Percentiles rank a stretch among this genome's conserved stretches.
Evolutionary conservation across 1,140 invertebrate genomes (phyloP).

Genomic region (Bombus pascuorum): DNA sequence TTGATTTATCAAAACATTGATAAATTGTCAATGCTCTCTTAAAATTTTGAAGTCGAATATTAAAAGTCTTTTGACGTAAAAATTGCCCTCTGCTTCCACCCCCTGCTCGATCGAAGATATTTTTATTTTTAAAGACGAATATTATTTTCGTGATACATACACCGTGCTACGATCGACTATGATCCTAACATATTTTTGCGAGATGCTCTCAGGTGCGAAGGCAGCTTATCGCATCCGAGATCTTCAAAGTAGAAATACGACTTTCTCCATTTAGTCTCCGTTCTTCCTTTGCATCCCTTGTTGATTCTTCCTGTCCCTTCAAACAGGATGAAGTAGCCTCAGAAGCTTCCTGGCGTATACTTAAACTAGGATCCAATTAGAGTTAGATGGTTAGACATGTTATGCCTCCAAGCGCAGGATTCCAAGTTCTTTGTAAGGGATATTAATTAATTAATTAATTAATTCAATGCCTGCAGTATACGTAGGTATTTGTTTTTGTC

Average conservation of each 20-base stretch:
- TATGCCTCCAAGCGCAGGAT: background rate
- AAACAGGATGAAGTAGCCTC: conserved; percentile 32
- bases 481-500: background rate
- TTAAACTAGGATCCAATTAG: conserved; percentile 51
- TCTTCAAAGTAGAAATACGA: conserved; percentile 43
- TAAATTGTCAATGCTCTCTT: too few species aligned
- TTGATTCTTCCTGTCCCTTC: conserved; percentile 1
- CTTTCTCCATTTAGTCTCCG: conserved; percentile 32
- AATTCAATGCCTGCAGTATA: background rate
- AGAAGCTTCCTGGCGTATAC: conserved; percentile 41
- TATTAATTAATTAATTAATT: conserved; percentile 46
- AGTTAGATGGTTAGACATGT: background rate
- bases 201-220: conserved; percentile 12
- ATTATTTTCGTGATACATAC: conserved; percentile 22
- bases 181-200: background rate
- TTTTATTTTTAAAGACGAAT: background rate
- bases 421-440: conserved; percentile 22
- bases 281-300: background rate
- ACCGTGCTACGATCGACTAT: background rate
- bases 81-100: background rate
- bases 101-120: background rate
- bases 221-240: conserved; percentile 28
- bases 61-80: background rate
- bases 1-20: too few species aligned
- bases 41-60: too few species aligned